Evolutionary conservation across 2,888 invertebrate genomes (phyloP).

Genomic region (Lamellibrachia columna): DNA sequence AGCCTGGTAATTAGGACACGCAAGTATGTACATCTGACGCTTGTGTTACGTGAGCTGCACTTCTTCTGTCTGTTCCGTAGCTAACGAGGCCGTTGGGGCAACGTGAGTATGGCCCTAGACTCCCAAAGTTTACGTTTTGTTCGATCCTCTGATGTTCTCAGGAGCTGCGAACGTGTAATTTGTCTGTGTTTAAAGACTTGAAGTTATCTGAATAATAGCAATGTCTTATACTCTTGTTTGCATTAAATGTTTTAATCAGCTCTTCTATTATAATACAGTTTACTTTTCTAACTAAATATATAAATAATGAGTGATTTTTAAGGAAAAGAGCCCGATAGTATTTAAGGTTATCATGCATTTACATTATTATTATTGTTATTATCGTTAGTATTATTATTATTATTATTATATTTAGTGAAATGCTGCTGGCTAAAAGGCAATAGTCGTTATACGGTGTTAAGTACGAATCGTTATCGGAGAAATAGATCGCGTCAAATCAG

Average conservation of each 20-base stretch:
- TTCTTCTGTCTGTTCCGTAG: neutral
- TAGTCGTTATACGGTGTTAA: neutral
- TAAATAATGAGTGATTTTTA: too few species aligned
- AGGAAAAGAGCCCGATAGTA: too few species aligned
- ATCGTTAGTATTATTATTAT: too few species aligned
- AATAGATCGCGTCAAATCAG: neutral
- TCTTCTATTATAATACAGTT: neutral
- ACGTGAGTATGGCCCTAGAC: too few species aligned
- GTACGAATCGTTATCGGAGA: conserved; percentile 3
- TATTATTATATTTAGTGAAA: neutral
- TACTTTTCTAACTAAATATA: neutral
- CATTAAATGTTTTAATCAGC: neutral
- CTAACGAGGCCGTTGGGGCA: too few species aligned
- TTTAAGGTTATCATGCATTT: too few species aligned
- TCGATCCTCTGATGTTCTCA: neutral
- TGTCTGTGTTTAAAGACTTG: neutral
- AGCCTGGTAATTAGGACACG: neutral
- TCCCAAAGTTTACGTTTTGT: too few species aligned
- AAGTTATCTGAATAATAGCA: neutral
- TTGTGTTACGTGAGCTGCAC: neutral
- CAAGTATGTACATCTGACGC: neutral
- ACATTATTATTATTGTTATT: too few species aligned
- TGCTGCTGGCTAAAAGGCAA: neutral
- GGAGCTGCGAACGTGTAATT: too few species aligned
- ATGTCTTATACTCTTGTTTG: neutral